phyloP scores from a whole-genome alignment of 2,888 invertebrate species.

The Iselma pallidipennis region DNA sequence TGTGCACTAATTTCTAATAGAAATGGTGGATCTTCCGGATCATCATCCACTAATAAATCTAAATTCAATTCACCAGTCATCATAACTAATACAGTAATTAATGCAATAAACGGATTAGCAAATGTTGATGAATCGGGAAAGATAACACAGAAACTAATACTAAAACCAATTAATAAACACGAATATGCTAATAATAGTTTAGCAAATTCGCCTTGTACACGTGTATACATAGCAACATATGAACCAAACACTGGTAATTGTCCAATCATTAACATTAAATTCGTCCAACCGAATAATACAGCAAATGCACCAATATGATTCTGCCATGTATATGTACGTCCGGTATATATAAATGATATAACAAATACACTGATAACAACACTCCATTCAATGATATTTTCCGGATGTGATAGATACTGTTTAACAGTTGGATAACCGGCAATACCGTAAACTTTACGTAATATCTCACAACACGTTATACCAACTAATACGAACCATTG shows the following conservation, averaged over 20 bases:
- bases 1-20: constrained; percentile 80
- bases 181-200: constrained; percentile 85
- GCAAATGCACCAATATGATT: constrained; percentile 87
- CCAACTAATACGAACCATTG: constrained; percentile 82
- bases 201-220: constrained; percentile 84
- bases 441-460: constrained; percentile 79
- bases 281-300: constrained; percentile 84
- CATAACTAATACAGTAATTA: constrained; percentile 85
- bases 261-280: constrained; percentile 89
- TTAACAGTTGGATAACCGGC: constrained; percentile 80
- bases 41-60: constrained; percentile 74
- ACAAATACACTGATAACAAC: constrained; percentile 83
- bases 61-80: constrained; percentile 87
- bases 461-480: constrained; percentile 77
- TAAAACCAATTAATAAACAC: constrained; percentile 82
- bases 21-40: constrained; percentile 75
- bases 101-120: constrained; percentile 81
- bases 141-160: constrained; percentile 85
- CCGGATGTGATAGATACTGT: constrained; percentile 81
- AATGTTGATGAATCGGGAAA: constrained; percentile 82
- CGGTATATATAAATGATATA: constrained; percentile 80
- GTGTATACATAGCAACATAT: constrained; percentile 89
- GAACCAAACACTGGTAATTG: constrained; percentile 86
- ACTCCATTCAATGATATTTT: constrained; percentile 87
- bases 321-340: constrained; percentile 79